A percentile compares a stretch with the other conserved stretches of the same genome.
Conservation (phyloP, 64 coral and sea anemone species). For the Stichodactyla helianthus region DNA sequence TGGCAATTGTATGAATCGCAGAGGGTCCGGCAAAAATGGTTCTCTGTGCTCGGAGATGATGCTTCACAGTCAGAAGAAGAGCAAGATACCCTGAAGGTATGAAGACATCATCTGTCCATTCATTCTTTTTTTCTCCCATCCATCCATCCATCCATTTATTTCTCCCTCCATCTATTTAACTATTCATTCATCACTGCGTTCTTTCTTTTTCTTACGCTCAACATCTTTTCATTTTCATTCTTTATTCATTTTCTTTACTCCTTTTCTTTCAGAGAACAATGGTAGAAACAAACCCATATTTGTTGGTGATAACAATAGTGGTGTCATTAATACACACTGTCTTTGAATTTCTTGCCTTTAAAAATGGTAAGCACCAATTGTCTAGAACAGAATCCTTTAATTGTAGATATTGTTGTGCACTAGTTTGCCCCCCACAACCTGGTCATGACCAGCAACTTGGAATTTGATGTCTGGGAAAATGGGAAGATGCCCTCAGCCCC, state of each 20-base stretch:
- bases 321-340: constrained; percentile 88
- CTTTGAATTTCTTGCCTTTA: constrained; percentile 97
- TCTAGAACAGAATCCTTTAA: background rate
- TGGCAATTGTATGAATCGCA: constrained; percentile 99
- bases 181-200: background rate
- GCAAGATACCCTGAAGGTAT: constrained; percentile 94
- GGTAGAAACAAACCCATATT: constrained; percentile 92
- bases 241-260: background rate
- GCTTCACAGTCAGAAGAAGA: constrained; percentile 84
- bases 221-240: no score
- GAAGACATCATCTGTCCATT: background rate
- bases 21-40: constrained; percentile 93
- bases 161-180: background rate
- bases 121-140: no score
- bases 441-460: no score
- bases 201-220: background rate
- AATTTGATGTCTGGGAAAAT: no score
- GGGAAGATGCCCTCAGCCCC: no score
- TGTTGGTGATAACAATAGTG: constrained; percentile 74
- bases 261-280: constrained; percentile 60
- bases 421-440: no score
- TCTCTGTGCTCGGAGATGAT: constrained; percentile 86
- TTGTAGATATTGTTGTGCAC: no score
- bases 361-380: constrained; percentile 69
- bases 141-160: no score